Conservation (phyloP, 2,113 vertebrate genomes). For the Leuciscus idus region DNA sequence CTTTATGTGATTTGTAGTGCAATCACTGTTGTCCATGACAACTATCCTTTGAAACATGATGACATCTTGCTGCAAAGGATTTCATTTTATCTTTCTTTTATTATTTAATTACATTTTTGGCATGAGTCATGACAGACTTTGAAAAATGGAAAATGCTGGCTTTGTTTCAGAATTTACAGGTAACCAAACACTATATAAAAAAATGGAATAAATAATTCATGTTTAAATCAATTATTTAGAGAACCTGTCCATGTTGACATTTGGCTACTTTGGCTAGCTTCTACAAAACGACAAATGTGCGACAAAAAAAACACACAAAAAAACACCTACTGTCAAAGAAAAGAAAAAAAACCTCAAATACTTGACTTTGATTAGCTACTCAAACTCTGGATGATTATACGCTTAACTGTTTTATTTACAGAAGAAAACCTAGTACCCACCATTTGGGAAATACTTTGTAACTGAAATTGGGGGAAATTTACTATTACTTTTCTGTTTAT, state of each 20-base stretch:
- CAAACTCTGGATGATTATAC: neutral
- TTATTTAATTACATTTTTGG: slow-evolving; percentile 11
- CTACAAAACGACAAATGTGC: neutral
- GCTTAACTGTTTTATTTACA: too few species aligned
- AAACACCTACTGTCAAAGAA: too few species aligned
- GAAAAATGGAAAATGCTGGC: neutral
- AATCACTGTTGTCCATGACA: neutral
- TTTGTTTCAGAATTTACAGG: neutral
- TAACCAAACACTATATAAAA: neutral
- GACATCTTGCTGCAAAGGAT: neutral
- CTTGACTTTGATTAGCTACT: neutral
- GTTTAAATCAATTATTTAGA: too few species aligned
- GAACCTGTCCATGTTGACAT: neutral
- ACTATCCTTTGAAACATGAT: slow-evolving; percentile 12
- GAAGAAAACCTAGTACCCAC: too few species aligned
- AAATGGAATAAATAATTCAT: neutral
- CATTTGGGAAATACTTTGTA: neutral
- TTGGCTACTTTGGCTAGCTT: neutral
- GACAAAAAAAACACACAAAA: neutral
- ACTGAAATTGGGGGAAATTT: neutral
- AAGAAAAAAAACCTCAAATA: neutral
- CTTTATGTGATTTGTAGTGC: slow-evolving; percentile 8
- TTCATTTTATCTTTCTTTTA: neutral
- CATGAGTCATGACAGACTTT: neutral
- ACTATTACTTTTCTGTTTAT: neutral